phyloP scores from a whole-genome alignment of 2,797 vertebrate species.

The Xerus rutilus region DNA sequence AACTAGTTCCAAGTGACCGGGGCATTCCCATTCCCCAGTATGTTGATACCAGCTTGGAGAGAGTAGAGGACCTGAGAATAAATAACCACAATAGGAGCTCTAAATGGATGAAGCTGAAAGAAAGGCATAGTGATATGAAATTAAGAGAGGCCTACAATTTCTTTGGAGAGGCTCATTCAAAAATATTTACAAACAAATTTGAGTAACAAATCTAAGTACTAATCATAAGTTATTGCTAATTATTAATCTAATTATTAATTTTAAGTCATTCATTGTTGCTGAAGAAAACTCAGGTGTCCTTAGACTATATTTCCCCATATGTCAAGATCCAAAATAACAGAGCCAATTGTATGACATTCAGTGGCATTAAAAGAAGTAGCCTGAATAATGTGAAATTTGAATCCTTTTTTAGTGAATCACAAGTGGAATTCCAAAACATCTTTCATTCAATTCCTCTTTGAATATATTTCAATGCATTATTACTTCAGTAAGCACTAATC shows the following conservation, averaged over 20 bases:
- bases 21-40: not conserved
- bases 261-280: not conserved
- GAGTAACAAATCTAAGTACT: not conserved
- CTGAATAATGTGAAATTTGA: not conserved
- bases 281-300: not conserved
- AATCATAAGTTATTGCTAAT: not conserved
- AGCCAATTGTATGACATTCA: not conserved
- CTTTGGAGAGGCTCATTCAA: not conserved
- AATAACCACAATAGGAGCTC: not conserved
- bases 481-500: not conserved
- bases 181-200: conserved; percentile 6
- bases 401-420: not conserved
- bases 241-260: not conserved
- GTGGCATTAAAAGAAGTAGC: not conserved
- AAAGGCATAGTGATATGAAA: not conserved
- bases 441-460: not conserved
- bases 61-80: not conserved
- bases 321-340: not conserved
- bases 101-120: not conserved
- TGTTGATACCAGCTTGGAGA: not conserved
- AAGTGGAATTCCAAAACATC: not conserved
- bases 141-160: not conserved
- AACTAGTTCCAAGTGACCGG: not conserved
- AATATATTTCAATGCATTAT: not conserved
- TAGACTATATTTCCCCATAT: not conserved